Evolutionary conservation across 37 sponge, comb jelly and placozoan species (phyloP).

Genomic region (Crambe crambe): DNA sequence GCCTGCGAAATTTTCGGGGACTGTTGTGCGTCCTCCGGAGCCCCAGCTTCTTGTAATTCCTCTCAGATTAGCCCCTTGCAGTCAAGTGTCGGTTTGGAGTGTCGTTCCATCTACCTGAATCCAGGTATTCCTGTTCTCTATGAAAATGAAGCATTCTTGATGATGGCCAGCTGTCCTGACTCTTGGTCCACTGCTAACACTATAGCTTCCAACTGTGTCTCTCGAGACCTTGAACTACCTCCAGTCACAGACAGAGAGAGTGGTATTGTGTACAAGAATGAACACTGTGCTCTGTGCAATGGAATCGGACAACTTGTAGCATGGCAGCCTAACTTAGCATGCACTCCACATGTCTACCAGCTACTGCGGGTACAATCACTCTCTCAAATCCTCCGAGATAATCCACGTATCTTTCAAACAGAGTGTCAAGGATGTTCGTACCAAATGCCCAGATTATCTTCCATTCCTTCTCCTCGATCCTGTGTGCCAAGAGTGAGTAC

Average conservation of each 20-base stretch:
- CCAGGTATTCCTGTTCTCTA: neutral
- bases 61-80: neutral
- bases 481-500: neutral
- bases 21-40: no score
- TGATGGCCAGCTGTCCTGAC: slow-evolving; percentile 19
- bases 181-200: neutral
- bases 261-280: slow-evolving; percentile 54
- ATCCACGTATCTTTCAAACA: neutral
- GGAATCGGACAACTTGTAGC: neutral
- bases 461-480: neutral
- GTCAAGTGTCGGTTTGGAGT: neutral
- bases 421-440: slow-evolving; percentile 5
- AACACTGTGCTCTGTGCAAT: no score
- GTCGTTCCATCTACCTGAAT: slow-evolving; percentile 8
- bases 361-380: no score
- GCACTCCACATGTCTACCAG: slow-evolving; percentile 5
- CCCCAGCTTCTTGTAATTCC: neutral
- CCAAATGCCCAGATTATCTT: neutral
- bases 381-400: neutral
- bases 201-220: neutral
- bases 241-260: slow-evolving; percentile 31
- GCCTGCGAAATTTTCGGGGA: slow-evolving; percentile 20
- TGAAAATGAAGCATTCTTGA: no score
- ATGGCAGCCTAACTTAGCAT: slow-evolving; percentile 18
- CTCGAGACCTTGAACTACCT: neutral